Evolutionary conservation across 2,797 vertebrate genomes (phyloP), one percentile per base, ranked within the genome.

Genomic region (Odontamblyopus lacepedii): DNA sequence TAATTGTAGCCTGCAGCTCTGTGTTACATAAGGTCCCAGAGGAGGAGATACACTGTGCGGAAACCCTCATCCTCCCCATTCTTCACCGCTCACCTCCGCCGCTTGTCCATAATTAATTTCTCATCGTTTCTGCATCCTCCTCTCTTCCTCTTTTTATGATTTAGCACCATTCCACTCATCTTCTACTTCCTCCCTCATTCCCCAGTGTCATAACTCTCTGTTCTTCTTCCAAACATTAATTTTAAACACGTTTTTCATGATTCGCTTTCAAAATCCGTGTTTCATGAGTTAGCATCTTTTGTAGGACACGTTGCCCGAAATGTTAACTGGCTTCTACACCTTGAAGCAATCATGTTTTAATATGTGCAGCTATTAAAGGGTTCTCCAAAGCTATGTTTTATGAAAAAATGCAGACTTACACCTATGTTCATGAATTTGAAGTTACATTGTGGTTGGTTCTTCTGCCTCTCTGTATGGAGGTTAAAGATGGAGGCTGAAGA

Each of bases 51-150:
- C 60, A 59, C 70, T 35, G 70, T 69, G 18, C 64, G 75, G 71
- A 27, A 15, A 19, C 51, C n/a, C 66, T n/a, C 18, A 29, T 76
- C 69, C 53, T 62, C 38, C 73, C 72, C 30, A 9, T 75, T 78
- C 70, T 62, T 76, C 50, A 75, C 68, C 23, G 63, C 66, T 82
- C 72, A 62, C 53, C 71, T 79, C 70, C 51, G 19, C 62, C 53
- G 27, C 51, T 67, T 64, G 69, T 63, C 38, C 71, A 79, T 83
- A 78, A 83, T 88, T 83, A 55, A 72, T 81, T 65, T 72, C 73
- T 73, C 57, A 55, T 61, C 18, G 30, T 68, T 78, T 78, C 44
- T 78, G 38, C 63, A 70, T 61, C 44, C 44, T 65, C 66, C 69
- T 72, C 13, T 27, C 67, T 74, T 73, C 68, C 67, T 75, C 65